Percentiles rank a stretch among this genome's conserved stretches.
phyloP scores from a whole-genome alignment of 1,140 invertebrate species.

The Marisa cornuarietis region DNA sequence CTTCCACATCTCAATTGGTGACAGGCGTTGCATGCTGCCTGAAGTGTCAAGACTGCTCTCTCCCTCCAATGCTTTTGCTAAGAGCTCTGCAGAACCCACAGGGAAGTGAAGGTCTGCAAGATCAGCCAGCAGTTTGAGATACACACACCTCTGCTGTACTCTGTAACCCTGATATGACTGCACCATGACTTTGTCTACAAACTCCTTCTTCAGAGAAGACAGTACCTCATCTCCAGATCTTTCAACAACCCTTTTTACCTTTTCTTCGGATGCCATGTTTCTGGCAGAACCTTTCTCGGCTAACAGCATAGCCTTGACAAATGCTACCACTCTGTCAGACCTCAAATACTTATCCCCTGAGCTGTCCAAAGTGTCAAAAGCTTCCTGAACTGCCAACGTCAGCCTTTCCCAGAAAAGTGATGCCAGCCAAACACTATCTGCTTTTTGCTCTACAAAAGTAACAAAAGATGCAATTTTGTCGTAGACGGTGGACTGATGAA shows the following conservation, averaged over 20 bases:
- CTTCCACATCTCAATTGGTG: too few species aligned
- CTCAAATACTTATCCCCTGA: neutral
- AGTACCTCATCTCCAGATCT: neutral
- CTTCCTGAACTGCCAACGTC: conserved; percentile 27
- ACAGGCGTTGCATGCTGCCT: too few species aligned
- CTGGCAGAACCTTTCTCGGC: neutral
- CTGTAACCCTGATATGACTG: conserved; percentile 11
- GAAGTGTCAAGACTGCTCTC: too few species aligned
- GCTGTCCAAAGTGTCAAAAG: neutral
- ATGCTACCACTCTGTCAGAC: conserved; percentile 10
- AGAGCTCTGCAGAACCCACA: too few species aligned
- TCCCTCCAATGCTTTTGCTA: too few species aligned
- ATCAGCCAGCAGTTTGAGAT: conserved; percentile 13
- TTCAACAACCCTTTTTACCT: conserved; percentile 17
- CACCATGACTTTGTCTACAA: conserved; percentile 15
- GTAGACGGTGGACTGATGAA: conserved; percentile 43
- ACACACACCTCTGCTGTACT: neutral
- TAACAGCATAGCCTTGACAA: conserved; percentile 8
- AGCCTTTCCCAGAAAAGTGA: conserved; percentile 41
- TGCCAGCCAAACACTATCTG: conserved; percentile 3
- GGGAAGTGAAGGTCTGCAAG: conserved; percentile 18
- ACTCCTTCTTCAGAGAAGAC: neutral
- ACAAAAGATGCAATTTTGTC: conserved; percentile 37
- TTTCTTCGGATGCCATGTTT: neutral
- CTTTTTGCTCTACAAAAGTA: conserved; percentile 28